phyloP scores from a whole-genome alignment of 2,797 vertebrate genomes.

The Tenualosa thibaudeaui region DNA sequence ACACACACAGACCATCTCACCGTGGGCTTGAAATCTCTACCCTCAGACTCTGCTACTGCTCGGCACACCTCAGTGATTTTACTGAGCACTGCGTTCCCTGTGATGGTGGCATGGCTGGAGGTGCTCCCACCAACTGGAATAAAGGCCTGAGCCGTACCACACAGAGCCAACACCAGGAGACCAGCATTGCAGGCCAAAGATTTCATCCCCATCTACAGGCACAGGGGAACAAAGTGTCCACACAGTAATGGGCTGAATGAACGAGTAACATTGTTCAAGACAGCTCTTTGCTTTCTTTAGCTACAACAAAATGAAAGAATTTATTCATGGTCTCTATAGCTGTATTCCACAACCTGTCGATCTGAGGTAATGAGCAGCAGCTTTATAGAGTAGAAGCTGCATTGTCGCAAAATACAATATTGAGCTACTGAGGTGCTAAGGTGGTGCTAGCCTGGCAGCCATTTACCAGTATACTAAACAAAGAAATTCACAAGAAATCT shows the following conservation, averaged over 20 bases:
- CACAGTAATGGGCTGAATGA: not conserved
- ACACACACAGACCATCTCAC: slow-evolving; percentile 50
- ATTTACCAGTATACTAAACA: too few species aligned
- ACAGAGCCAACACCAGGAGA: slow-evolving; percentile 49
- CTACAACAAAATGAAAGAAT: too few species aligned
- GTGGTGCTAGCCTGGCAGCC: too few species aligned
- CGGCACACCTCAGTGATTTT: slow-evolving; percentile 66
- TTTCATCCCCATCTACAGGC: slow-evolving; percentile 45
- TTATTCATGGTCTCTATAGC: too few species aligned
- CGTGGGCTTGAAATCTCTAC: slow-evolving; percentile 66
- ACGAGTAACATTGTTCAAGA: too few species aligned
- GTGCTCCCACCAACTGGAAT: slow-evolving; percentile 49
- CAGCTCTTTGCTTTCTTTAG: too few species aligned
- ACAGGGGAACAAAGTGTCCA: not conserved
- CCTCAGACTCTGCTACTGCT: slow-evolving; percentile 57
- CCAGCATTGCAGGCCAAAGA: slow-evolving; percentile 34
- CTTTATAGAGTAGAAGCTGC: too few species aligned
- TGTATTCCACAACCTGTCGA: too few species aligned
- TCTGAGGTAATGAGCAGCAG: too few species aligned
- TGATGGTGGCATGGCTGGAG: slow-evolving; percentile 69
- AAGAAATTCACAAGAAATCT: too few species aligned
- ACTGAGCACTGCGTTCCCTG: slow-evolving; percentile 58
- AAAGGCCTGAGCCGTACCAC: slow-evolving; percentile 56
- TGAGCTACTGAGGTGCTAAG: too few species aligned
- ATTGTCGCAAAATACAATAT: too few species aligned